These are phyloP conservation scores for Drosophila sechellia DNA, from an alignment of 1,140 invertebrate species.

Conservation along the genomic window DNA sequence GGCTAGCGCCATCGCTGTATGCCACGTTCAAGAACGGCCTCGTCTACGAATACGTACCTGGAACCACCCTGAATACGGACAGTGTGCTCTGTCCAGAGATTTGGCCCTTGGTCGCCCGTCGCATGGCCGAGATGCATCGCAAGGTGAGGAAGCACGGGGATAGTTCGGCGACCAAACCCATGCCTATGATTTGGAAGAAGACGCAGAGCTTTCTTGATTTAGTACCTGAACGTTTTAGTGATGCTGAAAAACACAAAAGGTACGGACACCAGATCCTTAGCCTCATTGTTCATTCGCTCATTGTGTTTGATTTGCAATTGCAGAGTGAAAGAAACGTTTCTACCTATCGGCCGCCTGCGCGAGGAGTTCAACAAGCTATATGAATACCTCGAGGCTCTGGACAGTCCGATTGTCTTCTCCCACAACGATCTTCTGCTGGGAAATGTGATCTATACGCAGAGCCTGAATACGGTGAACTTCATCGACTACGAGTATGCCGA, in stretches of 20 bases:
- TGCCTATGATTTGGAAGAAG: constrained; percentile 91
- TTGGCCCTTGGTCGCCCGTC: constrained; percentile 90
- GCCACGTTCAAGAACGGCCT: constrained; percentile 97
- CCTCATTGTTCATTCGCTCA: not conserved
- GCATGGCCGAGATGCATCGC: constrained; percentile 93
- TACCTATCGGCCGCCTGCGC: constrained; percentile 88
- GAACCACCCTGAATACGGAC: constrained; percentile 90
- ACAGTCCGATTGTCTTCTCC: constrained; percentile 95
- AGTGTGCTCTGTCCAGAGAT: constrained; percentile 89
- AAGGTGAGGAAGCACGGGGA: constrained; percentile 75
- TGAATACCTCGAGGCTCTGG: constrained; percentile 87
- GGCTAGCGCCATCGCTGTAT: constrained; percentile 93
- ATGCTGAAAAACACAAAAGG: constrained; percentile 88
- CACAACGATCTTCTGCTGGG: constrained; percentile 98
- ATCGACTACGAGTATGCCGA: constrained; percentile 99
- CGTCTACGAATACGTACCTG: constrained; percentile 95
- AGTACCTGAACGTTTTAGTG: constrained; percentile 88
- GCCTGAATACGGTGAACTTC: constrained; percentile 91
- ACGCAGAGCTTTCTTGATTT: constrained; percentile 90
- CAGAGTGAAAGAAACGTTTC: constrained; percentile 90
- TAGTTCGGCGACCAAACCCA: constrained; percentile 40
- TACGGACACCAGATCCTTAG: constrained; percentile 54
- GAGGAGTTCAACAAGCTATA: constrained; percentile 90
- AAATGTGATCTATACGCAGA: constrained; percentile 95
- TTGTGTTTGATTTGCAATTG: not conserved